Evolutionary conservation across 2,888 invertebrate species (phyloP).

Genomic region (Spodoptera picta): DNA sequence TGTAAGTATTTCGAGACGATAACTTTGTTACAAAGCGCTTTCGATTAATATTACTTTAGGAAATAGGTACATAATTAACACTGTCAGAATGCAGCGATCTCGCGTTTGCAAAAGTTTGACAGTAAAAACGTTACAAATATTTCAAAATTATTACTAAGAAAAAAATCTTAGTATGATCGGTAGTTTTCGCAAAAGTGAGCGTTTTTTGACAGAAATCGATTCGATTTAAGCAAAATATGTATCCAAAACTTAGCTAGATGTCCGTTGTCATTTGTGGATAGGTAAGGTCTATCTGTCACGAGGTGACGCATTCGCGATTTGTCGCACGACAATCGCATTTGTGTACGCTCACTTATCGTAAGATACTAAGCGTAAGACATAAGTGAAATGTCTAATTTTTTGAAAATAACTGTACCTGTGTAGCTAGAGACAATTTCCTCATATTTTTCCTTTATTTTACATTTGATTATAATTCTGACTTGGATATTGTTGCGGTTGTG

Average conservation of each 20-base stretch:
- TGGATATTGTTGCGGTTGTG: conserved; percentile 78
- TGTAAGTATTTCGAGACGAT: conserved; percentile 20
- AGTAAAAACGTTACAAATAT: conserved; percentile 33
- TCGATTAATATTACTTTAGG: conserved; percentile 40
- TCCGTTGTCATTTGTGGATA: conserved; percentile 77
- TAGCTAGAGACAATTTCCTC: conserved; percentile 86
- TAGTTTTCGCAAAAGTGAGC: conserved; percentile 53
- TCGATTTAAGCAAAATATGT: conserved; percentile 83
- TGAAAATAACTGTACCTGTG: conserved; percentile 82
- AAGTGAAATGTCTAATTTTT: conserved; percentile 81
- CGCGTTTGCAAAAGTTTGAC: conserved; percentile 42
- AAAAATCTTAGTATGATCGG: conserved; percentile 51
- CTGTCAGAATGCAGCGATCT: conserved; percentile 44
- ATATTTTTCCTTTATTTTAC: conserved; percentile 59
- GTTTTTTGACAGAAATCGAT: conserved; percentile 57
- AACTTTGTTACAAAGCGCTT: conserved; percentile 45
- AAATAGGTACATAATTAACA: conserved; percentile 38
- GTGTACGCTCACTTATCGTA: conserved; percentile 72
- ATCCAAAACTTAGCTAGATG: conserved; percentile 83
- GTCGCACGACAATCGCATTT: conserved; percentile 49
- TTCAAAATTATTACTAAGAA: conserved; percentile 60
- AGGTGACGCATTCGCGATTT: conserved; percentile 55
- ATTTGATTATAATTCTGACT: conserved; percentile 63
- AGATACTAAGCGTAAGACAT: conserved; percentile 80
- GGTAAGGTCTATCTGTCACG: conserved; percentile 68